Percentiles rank a stretch among this genome's conserved stretches.
Evolutionary conservation across 2,797 vertebrate species (phyloP).

Genomic region (Coendou prehensilis): DNA sequence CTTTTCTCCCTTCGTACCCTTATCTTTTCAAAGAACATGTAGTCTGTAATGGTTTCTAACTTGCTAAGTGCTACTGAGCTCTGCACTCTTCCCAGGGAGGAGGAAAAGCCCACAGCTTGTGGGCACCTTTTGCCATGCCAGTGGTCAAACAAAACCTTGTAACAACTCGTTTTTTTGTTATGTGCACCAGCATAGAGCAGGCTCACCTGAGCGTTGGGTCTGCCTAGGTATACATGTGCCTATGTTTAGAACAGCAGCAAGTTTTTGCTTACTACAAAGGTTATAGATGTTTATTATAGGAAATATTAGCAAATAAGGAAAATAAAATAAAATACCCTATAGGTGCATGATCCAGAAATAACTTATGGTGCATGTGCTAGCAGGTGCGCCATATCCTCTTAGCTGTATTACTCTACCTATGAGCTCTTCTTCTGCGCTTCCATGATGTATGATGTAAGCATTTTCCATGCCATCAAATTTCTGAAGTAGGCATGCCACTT

Average conservation of each 20-base stretch:
- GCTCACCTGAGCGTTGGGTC: neutral
- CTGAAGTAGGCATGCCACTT: no score
- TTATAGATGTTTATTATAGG: neutral
- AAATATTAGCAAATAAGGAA: neutral
- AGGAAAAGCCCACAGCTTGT: neutral
- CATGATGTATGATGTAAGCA: fast-evolving
- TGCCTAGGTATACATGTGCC: no score
- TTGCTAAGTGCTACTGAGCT: no score
- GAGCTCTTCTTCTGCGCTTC: neutral
- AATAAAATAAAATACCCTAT: neutral
- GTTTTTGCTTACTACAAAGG: neutral
- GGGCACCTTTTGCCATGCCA: neutral
- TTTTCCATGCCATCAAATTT: neutral
- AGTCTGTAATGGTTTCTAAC: fast-evolving
- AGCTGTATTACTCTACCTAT: no score
- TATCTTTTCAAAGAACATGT: fast-evolving
- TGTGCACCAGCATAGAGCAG: neutral
- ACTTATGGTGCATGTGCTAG: fast-evolving
- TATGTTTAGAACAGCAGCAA: no score
- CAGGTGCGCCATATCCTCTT: neutral
- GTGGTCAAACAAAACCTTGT: fast-evolving
- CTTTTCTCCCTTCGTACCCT: neutral
- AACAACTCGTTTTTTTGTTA: neutral
- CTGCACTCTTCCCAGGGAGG: neutral
- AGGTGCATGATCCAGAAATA: fast-evolving